Conservation (phyloP, 2,888 invertebrate species). For the Cheilosia vulpina region DNA sequence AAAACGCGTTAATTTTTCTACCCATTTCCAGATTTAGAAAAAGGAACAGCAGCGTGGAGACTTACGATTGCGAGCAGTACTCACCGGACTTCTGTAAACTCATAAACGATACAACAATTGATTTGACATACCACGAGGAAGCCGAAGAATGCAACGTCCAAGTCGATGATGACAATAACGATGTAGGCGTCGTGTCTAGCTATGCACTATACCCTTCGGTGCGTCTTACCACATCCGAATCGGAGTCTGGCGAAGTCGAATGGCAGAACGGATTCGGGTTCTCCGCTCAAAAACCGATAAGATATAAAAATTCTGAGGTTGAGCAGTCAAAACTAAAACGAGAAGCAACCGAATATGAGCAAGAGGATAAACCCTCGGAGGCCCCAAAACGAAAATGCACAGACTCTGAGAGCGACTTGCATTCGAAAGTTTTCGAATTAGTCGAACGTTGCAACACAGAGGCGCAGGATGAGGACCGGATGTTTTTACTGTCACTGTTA, state of each 20-base stretch:
- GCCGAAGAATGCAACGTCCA: constrained; percentile 20
- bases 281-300: constrained; percentile 5
- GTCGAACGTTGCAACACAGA: constrained; percentile 67
- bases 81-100: constrained; percentile 61
- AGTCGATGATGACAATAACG: constrained; percentile 45
- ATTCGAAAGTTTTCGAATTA: constrained; percentile 40
- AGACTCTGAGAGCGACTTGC: constrained; percentile 31
- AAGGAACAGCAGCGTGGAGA: constrained; percentile 3
- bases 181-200: constrained; percentile 30
- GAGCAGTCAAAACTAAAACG: constrained; percentile 6
- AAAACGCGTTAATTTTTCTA: too few species aligned
- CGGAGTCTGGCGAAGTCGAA: constrained; percentile 44
- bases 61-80: constrained; percentile 11
- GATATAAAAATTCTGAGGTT: constrained; percentile 40
- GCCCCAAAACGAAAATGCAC: constrained; percentile 25
- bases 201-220: constrained; percentile 64
- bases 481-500: constrained; percentile 77
- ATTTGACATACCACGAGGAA: constrained; percentile 57
- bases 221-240: constrained; percentile 52
- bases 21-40: constrained; percentile 1
- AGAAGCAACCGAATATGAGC: not conserved
- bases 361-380: not conserved
- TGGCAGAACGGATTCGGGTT: constrained; percentile 48
- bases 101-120: constrained; percentile 55
- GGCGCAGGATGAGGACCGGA: constrained; percentile 76